Evolutionary conservation across 2,797 vertebrate species (phyloP), one percentile per base, ranked within the genome.

Genomic region (Enteromius fasciolatus): DNA sequence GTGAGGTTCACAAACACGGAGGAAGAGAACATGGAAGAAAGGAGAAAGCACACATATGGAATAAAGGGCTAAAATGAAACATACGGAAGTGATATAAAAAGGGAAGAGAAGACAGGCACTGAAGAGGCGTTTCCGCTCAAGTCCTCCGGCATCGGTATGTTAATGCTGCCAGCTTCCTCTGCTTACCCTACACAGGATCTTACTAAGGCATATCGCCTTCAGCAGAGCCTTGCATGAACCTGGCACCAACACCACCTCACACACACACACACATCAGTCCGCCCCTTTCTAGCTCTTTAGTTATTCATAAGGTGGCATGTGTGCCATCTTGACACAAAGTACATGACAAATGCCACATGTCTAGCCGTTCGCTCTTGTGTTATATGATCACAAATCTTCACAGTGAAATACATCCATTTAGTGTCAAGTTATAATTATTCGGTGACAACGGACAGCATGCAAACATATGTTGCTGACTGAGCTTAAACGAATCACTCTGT

Each of bases 161-260:
- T 93, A 95, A 95, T 95, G 91, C 94, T 94, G 92, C 92, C 91
- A 94, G 94, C 92, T 90, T 94, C 92, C 93, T 92, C 90, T 92
- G 93, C 90, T 94, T 92, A 93, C 90, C 92, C 93, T 95, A 94
- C 94, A 95, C 94, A 95, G 94, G 94, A 95, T 95, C 93, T 95
- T 95, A 93, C 91, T 93, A 94, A 95, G 94, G 94, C 93, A 95
- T 93, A 95, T 94, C 93, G 93, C 94, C 94, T 87, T 90, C 90
- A 91, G 93, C 93, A 84, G 90, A 84, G 93, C 94, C 93, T 70
- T 23, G 64, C 83, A 54, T 81, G 90, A 92, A 89, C 86, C 91
- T 92, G 86, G 83, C 86, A 85, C 85, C 64, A 74, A 54, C 74
- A 72, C 68, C 77, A 78, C 76, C 12, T 33, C 77, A 48, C 76